Conservation (phyloP, 2,797 vertebrate species). For the Aphelocoma californica region DNA sequence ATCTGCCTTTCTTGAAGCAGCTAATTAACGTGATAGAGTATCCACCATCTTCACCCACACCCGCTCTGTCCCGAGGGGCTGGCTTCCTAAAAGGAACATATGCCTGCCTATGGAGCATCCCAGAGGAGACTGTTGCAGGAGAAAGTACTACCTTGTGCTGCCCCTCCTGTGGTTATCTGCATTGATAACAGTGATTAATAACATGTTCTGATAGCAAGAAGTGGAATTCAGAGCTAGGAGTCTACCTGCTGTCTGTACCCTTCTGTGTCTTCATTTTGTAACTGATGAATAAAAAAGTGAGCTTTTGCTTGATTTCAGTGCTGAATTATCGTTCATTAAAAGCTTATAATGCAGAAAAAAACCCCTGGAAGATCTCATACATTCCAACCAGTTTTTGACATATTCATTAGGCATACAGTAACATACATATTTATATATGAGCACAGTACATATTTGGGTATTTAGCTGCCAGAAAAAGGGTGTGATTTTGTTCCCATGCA, state of each 20-base stretch:
- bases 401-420: neutral
- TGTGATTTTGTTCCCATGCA: neutral
- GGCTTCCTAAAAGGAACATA: neutral
- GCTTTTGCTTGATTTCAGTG: neutral
- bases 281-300: neutral
- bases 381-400: neutral
- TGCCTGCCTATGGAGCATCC: neutral
- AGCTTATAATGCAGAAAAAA: neutral
- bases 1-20: neutral
- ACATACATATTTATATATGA: neutral
- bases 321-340: neutral
- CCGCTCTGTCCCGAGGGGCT: fast-evolving
- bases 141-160: neutral
- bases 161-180: neutral
- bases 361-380: neutral
- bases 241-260: neutral
- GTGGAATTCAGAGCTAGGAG: neutral
- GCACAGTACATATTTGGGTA: neutral
- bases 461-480: conserved; percentile 1
- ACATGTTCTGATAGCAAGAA: neutral
- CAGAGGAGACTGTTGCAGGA: neutral
- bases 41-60: neutral
- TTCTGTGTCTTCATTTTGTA: neutral
- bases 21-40: neutral
- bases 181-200: neutral